phyloP scores from a whole-genome alignment of 2,797 vertebrate genomes.

The Chlorospingus semifuscus region DNA sequence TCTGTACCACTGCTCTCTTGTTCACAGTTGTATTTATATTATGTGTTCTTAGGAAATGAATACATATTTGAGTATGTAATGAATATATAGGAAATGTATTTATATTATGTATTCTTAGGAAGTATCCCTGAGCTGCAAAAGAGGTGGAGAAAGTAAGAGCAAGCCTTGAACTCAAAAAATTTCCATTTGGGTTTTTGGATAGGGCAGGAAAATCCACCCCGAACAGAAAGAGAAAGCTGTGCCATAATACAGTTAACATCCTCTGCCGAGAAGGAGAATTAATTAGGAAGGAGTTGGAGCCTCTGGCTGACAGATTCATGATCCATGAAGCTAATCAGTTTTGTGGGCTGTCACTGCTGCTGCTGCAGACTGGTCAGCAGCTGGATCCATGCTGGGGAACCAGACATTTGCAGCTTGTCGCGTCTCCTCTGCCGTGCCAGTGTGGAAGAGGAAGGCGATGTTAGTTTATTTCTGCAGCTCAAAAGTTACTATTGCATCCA shows the following conservation, averaged over 20 bases:
- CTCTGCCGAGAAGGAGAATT: not conserved
- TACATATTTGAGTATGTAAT: not conserved
- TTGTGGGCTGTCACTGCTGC: not conserved
- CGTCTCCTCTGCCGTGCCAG: not conserved
- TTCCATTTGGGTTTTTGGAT: not conserved
- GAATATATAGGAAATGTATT: not conserved
- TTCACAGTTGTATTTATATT: not conserved
- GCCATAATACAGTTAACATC: not conserved
- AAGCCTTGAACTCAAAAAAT: not conserved
- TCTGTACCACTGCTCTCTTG: not conserved
- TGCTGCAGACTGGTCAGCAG: not conserved
- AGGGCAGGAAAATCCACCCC: not conserved
- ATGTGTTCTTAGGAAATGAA: not conserved
- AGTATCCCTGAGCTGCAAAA: not conserved
- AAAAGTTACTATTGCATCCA: not conserved
- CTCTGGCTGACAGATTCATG: conserved; percentile 24
- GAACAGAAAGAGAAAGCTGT: not conserved
- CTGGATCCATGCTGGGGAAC: not conserved
- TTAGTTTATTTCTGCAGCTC: not conserved
- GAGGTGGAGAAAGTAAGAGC: not conserved
- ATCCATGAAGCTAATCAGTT: conserved; percentile 37
- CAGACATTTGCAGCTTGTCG: not conserved
- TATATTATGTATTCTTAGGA: not conserved
- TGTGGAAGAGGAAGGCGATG: not conserved
- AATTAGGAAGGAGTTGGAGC: conserved; percentile 45